Conservation (phyloP, 2,797 vertebrate species). For the Tokudaia tokunoshimensis region DNA sequence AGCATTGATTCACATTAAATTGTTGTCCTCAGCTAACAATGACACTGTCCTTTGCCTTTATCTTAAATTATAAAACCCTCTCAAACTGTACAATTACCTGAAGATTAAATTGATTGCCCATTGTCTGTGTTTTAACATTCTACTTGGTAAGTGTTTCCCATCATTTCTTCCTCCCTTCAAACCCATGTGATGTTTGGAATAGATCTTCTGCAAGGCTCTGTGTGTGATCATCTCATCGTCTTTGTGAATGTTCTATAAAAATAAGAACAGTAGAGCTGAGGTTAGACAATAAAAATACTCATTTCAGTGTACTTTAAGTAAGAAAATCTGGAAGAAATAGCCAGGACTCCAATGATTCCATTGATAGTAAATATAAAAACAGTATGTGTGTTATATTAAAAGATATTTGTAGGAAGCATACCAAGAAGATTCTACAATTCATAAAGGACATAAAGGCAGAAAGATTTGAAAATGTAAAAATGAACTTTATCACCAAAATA, state of each 20-base stretch:
- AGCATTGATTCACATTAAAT: constrained; percentile 80
- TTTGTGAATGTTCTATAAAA: constrained; percentile 51
- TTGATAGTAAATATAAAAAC: constrained; percentile 29
- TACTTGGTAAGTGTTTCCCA: constrained; percentile 68
- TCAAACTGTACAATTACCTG: constrained; percentile 42
- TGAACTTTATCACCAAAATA: constrained; percentile 1
- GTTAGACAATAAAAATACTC: constrained; percentile 2
- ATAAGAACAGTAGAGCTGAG: not conserved
- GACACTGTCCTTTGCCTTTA: constrained; percentile 73
- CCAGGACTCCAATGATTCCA: constrained; percentile 43
- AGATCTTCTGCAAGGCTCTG: not conserved
- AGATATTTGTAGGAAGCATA: not conserved
- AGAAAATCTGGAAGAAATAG: constrained; percentile 51
- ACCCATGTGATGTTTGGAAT: constrained; percentile 53
- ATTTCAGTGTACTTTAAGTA: constrained; percentile 56
- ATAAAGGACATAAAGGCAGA: not conserved
- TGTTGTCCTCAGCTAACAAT: constrained; percentile 72
- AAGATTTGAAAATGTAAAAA: not conserved
- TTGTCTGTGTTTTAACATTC: constrained; percentile 70
- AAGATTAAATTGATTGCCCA: constrained; percentile 75
- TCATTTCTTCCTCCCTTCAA: constrained; percentile 56
- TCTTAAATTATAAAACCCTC: constrained; percentile 65
- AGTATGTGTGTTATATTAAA: not conserved
- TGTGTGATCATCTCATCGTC: constrained; percentile 12
- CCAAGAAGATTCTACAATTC: not conserved